Percentiles rank a stretch among this genome's conserved stretches.
phyloP scores from a whole-genome alignment of 2,888 invertebrate genomes.

The Auanema sp. region DNA sequence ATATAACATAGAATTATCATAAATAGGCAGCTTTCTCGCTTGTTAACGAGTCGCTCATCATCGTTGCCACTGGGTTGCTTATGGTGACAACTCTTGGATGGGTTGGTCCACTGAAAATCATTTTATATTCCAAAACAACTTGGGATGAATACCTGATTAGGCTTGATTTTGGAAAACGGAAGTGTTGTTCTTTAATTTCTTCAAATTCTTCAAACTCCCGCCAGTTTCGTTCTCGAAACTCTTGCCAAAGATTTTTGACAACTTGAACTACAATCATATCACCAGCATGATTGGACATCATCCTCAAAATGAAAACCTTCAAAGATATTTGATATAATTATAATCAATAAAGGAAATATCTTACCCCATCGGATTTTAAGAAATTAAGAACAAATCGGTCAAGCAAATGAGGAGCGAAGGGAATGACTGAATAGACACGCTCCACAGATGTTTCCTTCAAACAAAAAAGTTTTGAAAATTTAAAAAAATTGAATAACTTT shows the following conservation, averaged over 20 bases:
- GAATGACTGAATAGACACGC: constrained; percentile 41
- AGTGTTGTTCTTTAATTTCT: constrained; percentile 40
- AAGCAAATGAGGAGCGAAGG: constrained; percentile 55
- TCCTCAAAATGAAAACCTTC: constrained; percentile 58
- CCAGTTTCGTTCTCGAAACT: constrained; percentile 50
- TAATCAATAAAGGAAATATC: background rate
- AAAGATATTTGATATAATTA: constrained; percentile 11
- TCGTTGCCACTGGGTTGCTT: constrained; percentile 26
- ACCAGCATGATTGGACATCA: constrained; percentile 62
- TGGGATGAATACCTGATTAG: constrained; percentile 8
- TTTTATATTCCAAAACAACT: background rate
- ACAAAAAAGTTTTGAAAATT: background rate
- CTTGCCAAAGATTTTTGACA: constrained; percentile 38
- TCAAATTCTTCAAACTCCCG: constrained; percentile 56
- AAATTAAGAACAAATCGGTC: constrained; percentile 55
- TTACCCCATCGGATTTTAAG: constrained; percentile 57
- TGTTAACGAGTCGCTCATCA: constrained; percentile 29
- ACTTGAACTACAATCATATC: constrained; percentile 53
- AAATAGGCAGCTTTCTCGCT: constrained; percentile 19
- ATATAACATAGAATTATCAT: no score
- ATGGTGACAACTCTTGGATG: constrained; percentile 27
- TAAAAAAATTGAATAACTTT: constrained; percentile 14
- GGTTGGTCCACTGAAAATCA: constrained; percentile 13
- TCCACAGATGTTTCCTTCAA: constrained; percentile 30
- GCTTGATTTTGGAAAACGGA: constrained; percentile 8